Evolutionary conservation across 1,140 invertebrate species (phyloP).

Genomic region (Nephila pilipes): DNA sequence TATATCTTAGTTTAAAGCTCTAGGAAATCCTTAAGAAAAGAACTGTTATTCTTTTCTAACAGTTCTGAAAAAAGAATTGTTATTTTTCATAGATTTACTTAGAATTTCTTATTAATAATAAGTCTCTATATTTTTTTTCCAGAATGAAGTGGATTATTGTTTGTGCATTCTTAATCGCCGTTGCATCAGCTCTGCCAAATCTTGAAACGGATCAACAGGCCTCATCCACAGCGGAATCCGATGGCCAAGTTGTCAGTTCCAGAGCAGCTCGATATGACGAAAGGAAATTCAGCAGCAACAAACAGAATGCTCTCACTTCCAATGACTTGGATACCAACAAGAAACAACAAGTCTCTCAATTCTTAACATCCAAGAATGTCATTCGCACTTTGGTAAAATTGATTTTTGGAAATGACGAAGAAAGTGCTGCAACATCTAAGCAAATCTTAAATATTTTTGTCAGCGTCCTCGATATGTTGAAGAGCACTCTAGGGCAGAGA

Average conservation of each 20-base stretch:
- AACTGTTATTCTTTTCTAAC: too few relatives aligned
- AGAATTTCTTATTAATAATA: neutral
- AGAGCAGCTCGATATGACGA: conserved; percentile 72
- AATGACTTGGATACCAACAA: conserved; percentile 74
- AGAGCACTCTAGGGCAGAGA: conserved; percentile 78
- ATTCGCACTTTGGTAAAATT: conserved; percentile 79
- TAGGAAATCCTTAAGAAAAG: too few relatives aligned
- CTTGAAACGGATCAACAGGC: conserved; percentile 25
- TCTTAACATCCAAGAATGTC: conserved; percentile 79
- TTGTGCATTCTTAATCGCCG: neutral
- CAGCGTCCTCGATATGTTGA: conserved; percentile 78
- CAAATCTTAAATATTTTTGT: conserved; percentile 79
- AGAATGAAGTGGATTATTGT: conserved; percentile 67
- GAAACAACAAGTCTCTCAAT: conserved; percentile 78
- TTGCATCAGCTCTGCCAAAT: conserved; percentile 54
- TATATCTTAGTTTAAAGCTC: too few relatives aligned
- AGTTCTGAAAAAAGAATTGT: too few relatives aligned
- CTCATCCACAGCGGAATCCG: neutral
- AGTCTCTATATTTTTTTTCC: neutral
- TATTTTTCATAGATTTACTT: too few relatives aligned
- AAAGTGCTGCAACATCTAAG: conserved; percentile 79
- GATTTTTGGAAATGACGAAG: conserved; percentile 79
- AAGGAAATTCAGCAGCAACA: conserved; percentile 73
- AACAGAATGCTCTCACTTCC: conserved; percentile 38
- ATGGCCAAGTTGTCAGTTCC: neutral